These are phyloP conservation scores for Bombus cullumanus DNA, from an alignment of 1,140 invertebrate species.

Conservation along the genomic window DNA sequence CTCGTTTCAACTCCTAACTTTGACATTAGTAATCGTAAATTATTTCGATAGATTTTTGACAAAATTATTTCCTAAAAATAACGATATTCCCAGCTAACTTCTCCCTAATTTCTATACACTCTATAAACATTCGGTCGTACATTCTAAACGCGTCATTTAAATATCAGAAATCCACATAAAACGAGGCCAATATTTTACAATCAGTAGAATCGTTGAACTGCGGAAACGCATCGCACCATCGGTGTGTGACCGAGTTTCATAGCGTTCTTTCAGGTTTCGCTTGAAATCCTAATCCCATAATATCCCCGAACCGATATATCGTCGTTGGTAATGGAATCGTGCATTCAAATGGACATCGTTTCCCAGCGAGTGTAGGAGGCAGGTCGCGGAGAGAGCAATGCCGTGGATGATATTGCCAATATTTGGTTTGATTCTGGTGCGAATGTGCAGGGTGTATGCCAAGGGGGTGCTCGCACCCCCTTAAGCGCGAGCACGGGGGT, in stretches of 20 bases:
- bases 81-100: too few species aligned
- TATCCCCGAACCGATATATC: slow-evolving; percentile 63
- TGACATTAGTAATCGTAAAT: too few species aligned
- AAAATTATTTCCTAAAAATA: too few species aligned
- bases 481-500: slow-evolving; percentile 45
- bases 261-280: slow-evolving; percentile 38
- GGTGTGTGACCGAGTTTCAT: background rate
- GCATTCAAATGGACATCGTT: slow-evolving; percentile 70
- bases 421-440: slow-evolving; percentile 82
- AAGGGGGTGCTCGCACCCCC: slow-evolving; percentile 53
- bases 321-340: slow-evolving; percentile 65
- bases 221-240: background rate
- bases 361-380: slow-evolving; percentile 68
- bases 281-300: slow-evolving; percentile 65
- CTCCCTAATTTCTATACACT: too few species aligned
- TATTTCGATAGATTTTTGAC: too few species aligned
- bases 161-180: background rate
- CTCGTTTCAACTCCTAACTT: background rate
- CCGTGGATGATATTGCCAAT: slow-evolving; percentile 81
- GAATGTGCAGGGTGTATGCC: slow-evolving; percentile 61
- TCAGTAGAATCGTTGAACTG: background rate
- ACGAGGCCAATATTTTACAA: background rate
- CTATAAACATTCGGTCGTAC: too few species aligned
- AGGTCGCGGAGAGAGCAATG: slow-evolving; percentile 69
- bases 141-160: background rate